Base-by-base conservation (phyloP, 37 sponge, comb jelly and placozoan species). In the Crambe crambe region DNA sequence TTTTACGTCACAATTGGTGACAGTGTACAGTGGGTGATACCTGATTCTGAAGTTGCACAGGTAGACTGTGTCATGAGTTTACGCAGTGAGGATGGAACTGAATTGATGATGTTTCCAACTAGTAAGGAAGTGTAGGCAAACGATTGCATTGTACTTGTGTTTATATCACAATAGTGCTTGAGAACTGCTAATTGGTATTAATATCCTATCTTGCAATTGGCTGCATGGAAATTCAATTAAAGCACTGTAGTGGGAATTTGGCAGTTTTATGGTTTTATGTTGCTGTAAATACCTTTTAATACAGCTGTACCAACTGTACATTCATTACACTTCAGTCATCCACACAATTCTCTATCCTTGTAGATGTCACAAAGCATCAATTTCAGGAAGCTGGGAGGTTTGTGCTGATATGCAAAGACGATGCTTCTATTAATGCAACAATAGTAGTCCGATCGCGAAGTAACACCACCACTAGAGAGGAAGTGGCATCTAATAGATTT, bases 321-420 rank as follows among this genome's bases (percentile, higher is more conserved):
- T n/a, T n/a, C n/a, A n/a, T n/a, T n/a, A n/a, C n/a, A n/a, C n/a
- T n/a, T n/a, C n/a, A n/a, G n/a, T n/a, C n/a, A n/a, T n/a, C n/a
- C n/a, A n/a, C n/a, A n/a, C n/a, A n/a, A n/a, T n/a, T n/a, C 71
- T 23, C 21, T 37, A 68, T 37, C 20, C 37, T 8, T 37, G 32
- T 70, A 79, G 68, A 25, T 29, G 6, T 31, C 2, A 23, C 80
- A 12, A 35, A 39, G 3, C 58, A 63, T 42, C 62, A 72, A 18
- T 85, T 85, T 63, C n/a, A 57, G 0, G 25, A 41, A 35, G 27
- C 72, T 29, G 86, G 86, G 0, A 34, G n/a, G 29, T 86, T 43
- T 61, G 32, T 62, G 65, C 0, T 86, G 37, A 17, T 2, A 21
- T 86, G 86, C 30, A 22, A 30, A 29, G 38, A 66, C 21, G 68